Conservation (phyloP, 1,140 invertebrate species). For the Anagrus nilaparvatae region DNA sequence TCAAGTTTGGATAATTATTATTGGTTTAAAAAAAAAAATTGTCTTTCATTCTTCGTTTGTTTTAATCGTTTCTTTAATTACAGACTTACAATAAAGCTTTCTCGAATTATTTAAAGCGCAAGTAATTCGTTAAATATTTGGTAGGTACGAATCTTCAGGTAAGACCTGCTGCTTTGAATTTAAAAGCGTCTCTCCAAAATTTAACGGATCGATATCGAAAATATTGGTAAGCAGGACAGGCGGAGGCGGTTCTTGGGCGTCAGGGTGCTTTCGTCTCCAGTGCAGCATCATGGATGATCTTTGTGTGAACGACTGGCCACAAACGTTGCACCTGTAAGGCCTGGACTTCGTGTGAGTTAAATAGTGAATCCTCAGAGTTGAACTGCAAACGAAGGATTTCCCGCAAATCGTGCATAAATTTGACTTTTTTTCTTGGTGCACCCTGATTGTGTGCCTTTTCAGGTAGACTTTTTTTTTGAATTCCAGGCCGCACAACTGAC, state of each 20-base stretch:
- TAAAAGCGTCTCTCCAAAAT: no score
- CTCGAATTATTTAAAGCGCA: no score
- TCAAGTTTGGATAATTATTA: no score
- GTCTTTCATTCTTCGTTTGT: no score
- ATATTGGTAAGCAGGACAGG: conserved; percentile 16
- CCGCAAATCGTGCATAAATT: conserved; percentile 30
- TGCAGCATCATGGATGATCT: conserved; percentile 30
- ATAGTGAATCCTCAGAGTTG: conserved; percentile 40
- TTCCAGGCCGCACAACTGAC: conserved; percentile 62
- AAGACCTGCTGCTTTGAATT: no score
- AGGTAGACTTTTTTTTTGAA: conserved; percentile 36
- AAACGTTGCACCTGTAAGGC: conserved; percentile 49
- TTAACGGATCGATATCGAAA: no score
- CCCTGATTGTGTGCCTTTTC: conserved; percentile 23
- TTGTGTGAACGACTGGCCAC: conserved; percentile 47
- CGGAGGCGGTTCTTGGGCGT: conserved; percentile 21
- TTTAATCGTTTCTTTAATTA: no score
- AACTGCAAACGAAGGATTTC: conserved; percentile 22
- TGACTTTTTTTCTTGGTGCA: conserved; percentile 28
- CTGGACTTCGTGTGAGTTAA: conserved; percentile 48
- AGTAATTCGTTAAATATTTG: no score
- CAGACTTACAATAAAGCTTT: no score
- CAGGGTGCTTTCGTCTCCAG: conserved; percentile 25
- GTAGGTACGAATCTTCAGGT: no score
- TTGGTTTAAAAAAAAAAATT: no score